Percentiles rank a stretch among this genome's conserved stretches.
These are phyloP conservation scores for Philotrypesis tridentata DNA, from an alignment of 1,140 invertebrate genomes.

Conservation along the genomic window DNA sequence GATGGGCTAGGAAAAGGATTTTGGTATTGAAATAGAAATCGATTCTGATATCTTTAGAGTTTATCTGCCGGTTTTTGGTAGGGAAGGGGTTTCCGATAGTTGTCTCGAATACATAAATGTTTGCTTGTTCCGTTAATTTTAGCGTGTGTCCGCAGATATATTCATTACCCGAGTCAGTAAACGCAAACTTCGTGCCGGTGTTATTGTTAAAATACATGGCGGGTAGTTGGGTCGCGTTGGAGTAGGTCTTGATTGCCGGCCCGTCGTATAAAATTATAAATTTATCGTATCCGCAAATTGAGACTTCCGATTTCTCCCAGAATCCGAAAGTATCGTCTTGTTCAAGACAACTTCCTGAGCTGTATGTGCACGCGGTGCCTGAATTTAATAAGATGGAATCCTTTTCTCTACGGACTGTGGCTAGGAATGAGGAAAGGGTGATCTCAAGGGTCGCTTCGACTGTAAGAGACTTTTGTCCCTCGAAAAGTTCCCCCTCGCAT, in stretches of 20 bases:
- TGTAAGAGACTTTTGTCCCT: neutral
- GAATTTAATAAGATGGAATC: neutral
- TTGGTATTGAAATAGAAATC: slow-evolving; percentile 52
- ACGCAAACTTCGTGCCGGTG: neutral
- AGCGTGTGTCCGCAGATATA: neutral
- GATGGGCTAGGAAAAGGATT: slow-evolving; percentile 52
- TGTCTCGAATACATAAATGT: neutral
- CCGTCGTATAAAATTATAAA: neutral
- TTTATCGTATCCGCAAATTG: neutral
- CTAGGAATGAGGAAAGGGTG: neutral
- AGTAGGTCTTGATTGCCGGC: neutral
- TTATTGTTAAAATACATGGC: neutral
- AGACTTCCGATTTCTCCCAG: neutral
- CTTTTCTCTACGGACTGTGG: neutral
- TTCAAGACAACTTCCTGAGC: neutral
- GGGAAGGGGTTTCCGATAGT: neutral
- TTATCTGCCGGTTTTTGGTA: neutral
- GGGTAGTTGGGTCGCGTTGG: neutral
- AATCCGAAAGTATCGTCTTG: neutral
- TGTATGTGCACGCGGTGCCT: neutral
- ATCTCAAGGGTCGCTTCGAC: neutral
- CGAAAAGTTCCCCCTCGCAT: neutral
- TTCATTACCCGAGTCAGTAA: neutral
- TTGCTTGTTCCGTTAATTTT: neutral
- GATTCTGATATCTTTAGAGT: neutral